These are phyloP conservation scores for Poicephalus gulielmi DNA, from an alignment of 2,113 vertebrate species.

Conservation along the genomic window DNA sequence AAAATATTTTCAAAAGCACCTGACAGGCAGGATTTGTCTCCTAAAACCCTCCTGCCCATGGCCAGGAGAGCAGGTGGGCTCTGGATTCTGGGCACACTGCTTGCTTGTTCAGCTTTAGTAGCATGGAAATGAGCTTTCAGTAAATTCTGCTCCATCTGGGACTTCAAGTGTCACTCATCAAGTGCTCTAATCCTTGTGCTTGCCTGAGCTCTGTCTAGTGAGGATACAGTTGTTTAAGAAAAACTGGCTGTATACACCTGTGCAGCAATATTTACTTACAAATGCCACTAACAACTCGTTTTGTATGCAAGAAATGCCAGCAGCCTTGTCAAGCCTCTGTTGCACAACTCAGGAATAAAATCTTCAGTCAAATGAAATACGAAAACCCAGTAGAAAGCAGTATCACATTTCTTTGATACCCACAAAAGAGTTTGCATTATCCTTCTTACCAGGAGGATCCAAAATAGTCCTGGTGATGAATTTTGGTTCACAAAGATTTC, in stretches of 20 bases:
- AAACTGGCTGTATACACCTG: neutral
- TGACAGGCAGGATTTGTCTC: neutral
- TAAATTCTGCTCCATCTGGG: neutral
- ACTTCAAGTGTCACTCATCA: neutral
- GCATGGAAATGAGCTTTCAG: neutral
- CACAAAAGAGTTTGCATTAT: too few relatives aligned
- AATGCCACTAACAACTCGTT: neutral
- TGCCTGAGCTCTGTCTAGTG: neutral
- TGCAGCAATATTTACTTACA: neutral
- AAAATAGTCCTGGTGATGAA: neutral
- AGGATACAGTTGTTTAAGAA: neutral
- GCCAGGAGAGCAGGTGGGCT: accelerated
- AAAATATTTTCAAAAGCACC: neutral
- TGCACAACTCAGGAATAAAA: neutral
- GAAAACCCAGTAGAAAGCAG: neutral
- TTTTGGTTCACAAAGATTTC: neutral
- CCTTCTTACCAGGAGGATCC: neutral
- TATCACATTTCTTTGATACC: neutral
- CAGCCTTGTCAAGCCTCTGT: neutral
- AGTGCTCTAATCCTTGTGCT: neutral
- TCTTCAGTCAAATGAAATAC: accelerated
- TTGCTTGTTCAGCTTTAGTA: neutral
- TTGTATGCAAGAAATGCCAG: neutral
- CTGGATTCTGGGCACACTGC: neutral
- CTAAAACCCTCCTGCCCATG: accelerated